Conservation (phyloP, 1,140 invertebrate genomes). For the Drosophila teissieri region DNA sequence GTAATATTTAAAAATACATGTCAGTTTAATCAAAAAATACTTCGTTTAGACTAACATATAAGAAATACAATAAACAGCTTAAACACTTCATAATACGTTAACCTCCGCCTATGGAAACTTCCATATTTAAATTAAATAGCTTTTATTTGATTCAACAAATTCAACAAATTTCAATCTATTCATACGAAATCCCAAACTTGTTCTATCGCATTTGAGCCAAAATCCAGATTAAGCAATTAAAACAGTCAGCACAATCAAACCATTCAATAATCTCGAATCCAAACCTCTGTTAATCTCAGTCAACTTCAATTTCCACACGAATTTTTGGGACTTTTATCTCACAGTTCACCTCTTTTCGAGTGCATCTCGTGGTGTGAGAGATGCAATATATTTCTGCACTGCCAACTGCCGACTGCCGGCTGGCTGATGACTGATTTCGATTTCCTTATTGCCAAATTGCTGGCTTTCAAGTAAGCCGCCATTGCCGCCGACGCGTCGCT, state of each 20-base stretch:
- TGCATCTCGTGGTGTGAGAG: constrained; percentile 45
- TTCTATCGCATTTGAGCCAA: neutral
- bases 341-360: constrained; percentile 24
- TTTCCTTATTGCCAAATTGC: constrained; percentile 72
- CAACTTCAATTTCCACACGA: constrained; percentile 26
- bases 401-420: constrained; percentile 1
- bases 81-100: no score
- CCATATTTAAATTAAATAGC: neutral
- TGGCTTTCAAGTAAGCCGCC: constrained; percentile 66
- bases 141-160: neutral
- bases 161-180: neutral
- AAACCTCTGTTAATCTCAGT: constrained; percentile 8
- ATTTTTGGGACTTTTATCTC: constrained; percentile 23
- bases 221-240: constrained; percentile 30
- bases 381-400: constrained; percentile 49
- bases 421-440: constrained; percentile 61
- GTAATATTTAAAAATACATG: neutral
- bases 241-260: constrained; percentile 33
- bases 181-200: neutral
- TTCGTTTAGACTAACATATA: neutral
- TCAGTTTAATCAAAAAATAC: neutral
- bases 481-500: constrained; percentile 39
- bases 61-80: neutral
- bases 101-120: neutral
- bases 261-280: constrained; percentile 37